Conservation (phyloP, 2,888 invertebrate genomes). For the Lepidocyrtinus sp. region DNA sequence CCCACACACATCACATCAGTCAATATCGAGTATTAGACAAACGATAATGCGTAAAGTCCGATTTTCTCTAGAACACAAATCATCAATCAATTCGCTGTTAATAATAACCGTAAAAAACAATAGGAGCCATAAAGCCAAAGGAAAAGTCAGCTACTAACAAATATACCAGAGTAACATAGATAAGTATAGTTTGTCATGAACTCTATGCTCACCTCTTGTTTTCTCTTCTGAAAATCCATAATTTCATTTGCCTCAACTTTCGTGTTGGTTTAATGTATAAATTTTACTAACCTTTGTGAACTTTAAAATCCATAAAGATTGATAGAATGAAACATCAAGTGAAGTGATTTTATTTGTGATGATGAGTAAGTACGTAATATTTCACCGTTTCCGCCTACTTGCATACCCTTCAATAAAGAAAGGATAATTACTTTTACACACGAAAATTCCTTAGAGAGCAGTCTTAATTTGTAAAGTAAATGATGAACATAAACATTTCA, state of each 20-base stretch:
- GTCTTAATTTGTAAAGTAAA: slow-evolving; percentile 1
- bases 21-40: not conserved
- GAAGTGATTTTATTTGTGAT: not conserved
- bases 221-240: not conserved
- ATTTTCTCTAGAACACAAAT: slow-evolving; percentile 1
- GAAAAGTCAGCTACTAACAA: not conserved
- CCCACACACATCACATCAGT: too few species aligned
- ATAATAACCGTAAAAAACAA: slow-evolving; percentile 5
- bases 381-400: not conserved
- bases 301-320: slow-evolving; percentile 24
- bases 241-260: not conserved
- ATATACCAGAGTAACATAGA: too few species aligned
- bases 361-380: not conserved
- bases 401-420: not conserved
- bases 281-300: not conserved
- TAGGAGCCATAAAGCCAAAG: not conserved
- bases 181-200: too few species aligned
- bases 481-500: slow-evolving; percentile 19
- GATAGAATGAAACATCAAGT: slow-evolving; percentile 18
- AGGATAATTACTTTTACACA: slow-evolving; percentile 21
- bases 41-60: not conserved
- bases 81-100: slow-evolving; percentile 14
- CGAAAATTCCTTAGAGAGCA: not conserved
- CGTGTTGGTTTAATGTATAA: not conserved
- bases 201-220: not conserved